Evolutionary conservation across 2,888 invertebrate species (phyloP).

Genomic region (Prosapia bicincta): DNA sequence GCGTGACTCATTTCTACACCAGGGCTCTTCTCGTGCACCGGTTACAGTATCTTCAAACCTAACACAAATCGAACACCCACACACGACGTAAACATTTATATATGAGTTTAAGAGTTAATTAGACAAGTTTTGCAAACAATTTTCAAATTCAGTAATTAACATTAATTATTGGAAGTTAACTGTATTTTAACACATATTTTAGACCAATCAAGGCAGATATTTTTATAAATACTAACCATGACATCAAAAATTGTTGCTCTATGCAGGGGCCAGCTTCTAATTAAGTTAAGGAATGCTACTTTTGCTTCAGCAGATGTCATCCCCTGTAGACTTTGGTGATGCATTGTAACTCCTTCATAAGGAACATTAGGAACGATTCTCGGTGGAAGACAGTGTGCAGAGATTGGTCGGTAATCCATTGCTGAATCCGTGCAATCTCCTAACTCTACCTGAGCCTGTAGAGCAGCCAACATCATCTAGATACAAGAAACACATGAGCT

Average conservation of each 20-base stretch:
- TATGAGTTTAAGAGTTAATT: too few species aligned
- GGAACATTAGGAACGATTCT: slow-evolving; percentile 74
- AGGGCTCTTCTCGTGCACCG: too few species aligned
- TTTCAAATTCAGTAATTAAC: too few species aligned
- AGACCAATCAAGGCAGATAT: too few species aligned
- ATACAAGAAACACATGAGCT: slow-evolving; percentile 33
- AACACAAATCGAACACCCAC: too few species aligned
- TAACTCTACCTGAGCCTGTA: slow-evolving; percentile 89
- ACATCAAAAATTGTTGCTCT: slow-evolving; percentile 93
- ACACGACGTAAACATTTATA: too few species aligned
- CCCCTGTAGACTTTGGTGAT: slow-evolving; percentile 86
- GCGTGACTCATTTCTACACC: too few species aligned
- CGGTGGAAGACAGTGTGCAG: slow-evolving; percentile 78
- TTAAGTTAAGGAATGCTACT: slow-evolving; percentile 87
- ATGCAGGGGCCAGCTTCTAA: slow-evolving; percentile 91
- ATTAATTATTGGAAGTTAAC: too few species aligned
- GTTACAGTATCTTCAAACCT: too few species aligned
- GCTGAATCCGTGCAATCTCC: slow-evolving; percentile 73
- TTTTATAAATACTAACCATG: slow-evolving; percentile 58
- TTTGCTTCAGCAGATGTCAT: slow-evolving; percentile 85
- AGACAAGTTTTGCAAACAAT: too few species aligned
- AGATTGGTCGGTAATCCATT: slow-evolving; percentile 62
- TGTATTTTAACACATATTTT: too few species aligned
- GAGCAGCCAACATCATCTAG: slow-evolving; percentile 88
- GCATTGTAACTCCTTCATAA: slow-evolving; percentile 81